Evolutionary conservation across 2,888 invertebrate species (phyloP).

Genomic region (Lypha dubia): DNA sequence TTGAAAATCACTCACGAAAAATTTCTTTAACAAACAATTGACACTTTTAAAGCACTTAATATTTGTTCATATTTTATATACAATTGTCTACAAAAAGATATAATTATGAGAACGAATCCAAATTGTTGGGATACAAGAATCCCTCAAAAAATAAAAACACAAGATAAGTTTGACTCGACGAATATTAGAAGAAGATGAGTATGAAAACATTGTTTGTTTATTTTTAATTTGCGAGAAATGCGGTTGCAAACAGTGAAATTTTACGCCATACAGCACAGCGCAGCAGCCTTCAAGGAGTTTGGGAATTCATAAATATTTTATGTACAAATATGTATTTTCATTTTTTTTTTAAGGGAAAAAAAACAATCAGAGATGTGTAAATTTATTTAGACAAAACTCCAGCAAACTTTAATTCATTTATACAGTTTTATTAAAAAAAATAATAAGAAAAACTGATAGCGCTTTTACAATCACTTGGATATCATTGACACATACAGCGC

Average conservation of each 20-base stretch:
- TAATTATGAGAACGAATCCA: slow-evolving; percentile 64
- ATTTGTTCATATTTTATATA: slow-evolving; percentile 48
- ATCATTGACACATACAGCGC: slow-evolving; percentile 58
- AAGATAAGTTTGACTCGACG: slow-evolving; percentile 34
- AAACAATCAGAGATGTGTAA: slow-evolving; percentile 53
- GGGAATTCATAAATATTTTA: slow-evolving; percentile 60
- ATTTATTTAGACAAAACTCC: slow-evolving; percentile 65
- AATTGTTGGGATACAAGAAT: slow-evolving; percentile 25
- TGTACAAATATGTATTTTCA: no score
- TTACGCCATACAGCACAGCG: slow-evolving; percentile 47
- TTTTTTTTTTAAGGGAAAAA: slow-evolving; percentile 19
- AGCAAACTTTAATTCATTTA: slow-evolving; percentile 60
- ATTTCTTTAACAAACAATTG: neutral
- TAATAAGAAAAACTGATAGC: slow-evolving; percentile 52
- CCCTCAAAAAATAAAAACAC: slow-evolving; percentile 5
- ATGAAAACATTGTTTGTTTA: slow-evolving; percentile 75
- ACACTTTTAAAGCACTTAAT: slow-evolving; percentile 32
- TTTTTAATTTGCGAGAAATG: slow-evolving; percentile 76
- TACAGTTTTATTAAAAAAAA: slow-evolving; percentile 36
- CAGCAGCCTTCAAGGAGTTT: slow-evolving; percentile 50
- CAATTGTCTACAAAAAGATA: slow-evolving; percentile 54
- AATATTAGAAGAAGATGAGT: slow-evolving; percentile 66
- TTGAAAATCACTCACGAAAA: no score
- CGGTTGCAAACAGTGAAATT: slow-evolving; percentile 74
- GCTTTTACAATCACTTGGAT: slow-evolving; percentile 65